A percentile compares a stretch with the other conserved stretches of the same genome.
phyloP scores from a whole-genome alignment of 2,888 invertebrate genomes.

The Zelleria hepariella region DNA sequence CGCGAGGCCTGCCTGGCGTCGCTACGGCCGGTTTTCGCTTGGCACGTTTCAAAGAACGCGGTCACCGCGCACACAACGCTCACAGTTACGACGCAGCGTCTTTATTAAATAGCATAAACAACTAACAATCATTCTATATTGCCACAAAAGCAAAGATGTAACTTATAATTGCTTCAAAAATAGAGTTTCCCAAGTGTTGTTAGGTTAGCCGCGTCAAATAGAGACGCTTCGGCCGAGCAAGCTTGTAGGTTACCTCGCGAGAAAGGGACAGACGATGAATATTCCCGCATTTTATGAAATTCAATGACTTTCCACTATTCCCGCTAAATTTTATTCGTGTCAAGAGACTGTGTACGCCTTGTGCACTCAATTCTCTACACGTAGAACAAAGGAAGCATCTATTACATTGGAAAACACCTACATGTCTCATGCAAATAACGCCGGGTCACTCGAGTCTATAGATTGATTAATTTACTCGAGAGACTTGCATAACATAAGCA shows the following conservation, averaged over 20 bases:
- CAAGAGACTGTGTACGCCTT: not conserved
- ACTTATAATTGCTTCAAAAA: not conserved
- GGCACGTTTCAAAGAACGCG: conserved; percentile 54
- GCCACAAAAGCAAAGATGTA: not conserved
- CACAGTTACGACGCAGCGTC: conserved; percentile 6
- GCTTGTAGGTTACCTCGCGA: conserved; percentile 32
- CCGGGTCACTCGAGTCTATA: conserved; percentile 45
- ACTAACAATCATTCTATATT: not conserved
- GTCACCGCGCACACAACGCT: conserved; percentile 44
- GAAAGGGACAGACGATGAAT: conserved; percentile 26
- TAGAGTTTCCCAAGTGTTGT: not conserved
- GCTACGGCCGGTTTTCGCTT: conserved; percentile 48
- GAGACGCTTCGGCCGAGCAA: conserved; percentile 24
- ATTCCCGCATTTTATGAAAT: conserved; percentile 19
- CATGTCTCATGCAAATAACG: conserved; percentile 43
- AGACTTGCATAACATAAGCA: not conserved
- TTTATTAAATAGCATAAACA: not conserved
- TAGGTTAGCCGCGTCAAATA: not conserved
- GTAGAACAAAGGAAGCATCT: conserved; percentile 41
- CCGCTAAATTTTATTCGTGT: conserved; percentile 23
- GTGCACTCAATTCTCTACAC: conserved; percentile 18
- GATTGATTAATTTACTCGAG: not conserved
- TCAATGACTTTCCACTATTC: conserved; percentile 19
- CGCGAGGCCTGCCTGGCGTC: conserved; percentile 48
- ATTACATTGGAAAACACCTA: conserved; percentile 31